Conservation (phyloP, 2,888 invertebrate genomes). For the Pelosia muscerda region DNA sequence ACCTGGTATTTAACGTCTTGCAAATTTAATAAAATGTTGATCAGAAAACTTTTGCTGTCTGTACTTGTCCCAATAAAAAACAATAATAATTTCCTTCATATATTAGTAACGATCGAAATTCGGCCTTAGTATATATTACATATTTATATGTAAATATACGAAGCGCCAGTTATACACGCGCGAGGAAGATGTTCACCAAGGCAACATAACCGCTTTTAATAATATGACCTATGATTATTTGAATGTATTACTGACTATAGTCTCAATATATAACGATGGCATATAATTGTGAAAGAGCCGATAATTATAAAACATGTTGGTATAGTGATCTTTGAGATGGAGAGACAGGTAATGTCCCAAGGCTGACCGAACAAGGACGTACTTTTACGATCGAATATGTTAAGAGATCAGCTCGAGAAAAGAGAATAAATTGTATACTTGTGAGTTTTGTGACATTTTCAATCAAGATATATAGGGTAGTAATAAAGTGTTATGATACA, state of each 20-base stretch:
- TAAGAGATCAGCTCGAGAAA: background rate
- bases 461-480: background rate
- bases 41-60: too few species aligned
- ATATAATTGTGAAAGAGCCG: slow-evolving; percentile 31
- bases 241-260: background rate
- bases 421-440: background rate
- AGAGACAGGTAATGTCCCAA: slow-evolving; percentile 41
- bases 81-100: too few species aligned
- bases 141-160: background rate
- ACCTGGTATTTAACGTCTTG: too few species aligned
- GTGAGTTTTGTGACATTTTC: background rate
- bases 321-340: slow-evolving; percentile 39
- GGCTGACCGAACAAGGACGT: slow-evolving; percentile 37
- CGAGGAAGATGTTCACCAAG: background rate
- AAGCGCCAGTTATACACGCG: background rate
- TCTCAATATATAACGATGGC: slow-evolving; percentile 10
- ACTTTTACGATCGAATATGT: slow-evolving; percentile 23
- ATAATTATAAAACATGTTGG: slow-evolving; percentile 38
- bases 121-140: background rate
- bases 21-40: too few species aligned
- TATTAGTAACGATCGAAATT: too few species aligned
- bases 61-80: too few species aligned
- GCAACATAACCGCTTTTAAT: background rate
- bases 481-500: too few species aligned
- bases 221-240: background rate